A percentile compares a stretch with the other conserved stretches of the same genome.
Evolutionary conservation across 2,797 vertebrate genomes (phyloP).

Genomic region (Poecilia wingei): DNA sequence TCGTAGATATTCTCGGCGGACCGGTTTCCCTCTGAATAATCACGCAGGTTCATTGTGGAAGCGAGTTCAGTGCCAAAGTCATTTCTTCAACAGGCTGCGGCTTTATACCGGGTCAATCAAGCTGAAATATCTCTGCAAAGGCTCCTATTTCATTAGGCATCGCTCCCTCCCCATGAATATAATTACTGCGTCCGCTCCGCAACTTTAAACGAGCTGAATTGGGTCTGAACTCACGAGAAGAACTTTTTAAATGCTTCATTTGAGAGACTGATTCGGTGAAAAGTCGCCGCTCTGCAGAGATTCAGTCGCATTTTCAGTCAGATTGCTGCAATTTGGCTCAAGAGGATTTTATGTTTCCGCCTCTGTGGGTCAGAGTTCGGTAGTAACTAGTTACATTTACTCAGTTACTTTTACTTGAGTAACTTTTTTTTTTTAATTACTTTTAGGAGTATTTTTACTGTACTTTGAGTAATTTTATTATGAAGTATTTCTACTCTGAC

Average conservation of each 20-base stretch:
- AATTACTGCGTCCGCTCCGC: constrained; percentile 54
- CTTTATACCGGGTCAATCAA: constrained; percentile 71
- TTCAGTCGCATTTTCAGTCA: constrained; percentile 6
- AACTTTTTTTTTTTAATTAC: too few relatives aligned
- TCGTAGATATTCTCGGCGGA: constrained; percentile 62
- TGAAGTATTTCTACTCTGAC: too few relatives aligned
- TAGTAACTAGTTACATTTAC: too few relatives aligned
- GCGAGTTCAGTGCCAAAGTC: constrained; percentile 62
- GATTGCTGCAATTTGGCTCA: not conserved
- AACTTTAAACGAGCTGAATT: constrained; percentile 44
- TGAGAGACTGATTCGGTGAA: constrained; percentile 15
- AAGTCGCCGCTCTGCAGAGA: constrained; percentile 3
- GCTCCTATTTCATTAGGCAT: constrained; percentile 56
- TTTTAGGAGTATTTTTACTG: too few relatives aligned
- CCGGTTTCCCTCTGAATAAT: constrained; percentile 71
- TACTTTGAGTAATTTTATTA: too few relatives aligned
- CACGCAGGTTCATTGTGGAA: constrained; percentile 61
- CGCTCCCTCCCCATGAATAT: constrained; percentile 68
- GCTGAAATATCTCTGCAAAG: constrained; percentile 67
- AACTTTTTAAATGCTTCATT: constrained; percentile 45
- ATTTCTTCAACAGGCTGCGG: constrained; percentile 66
- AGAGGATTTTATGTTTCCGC: not conserved
- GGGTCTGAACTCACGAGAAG: constrained; percentile 39
- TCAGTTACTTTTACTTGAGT: too few relatives aligned
- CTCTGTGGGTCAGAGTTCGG: not conserved